Evolutionary conservation across 1,140 invertebrate genomes (phyloP), one percentile per base, ranked within the genome.

Genomic region (Radopholus similis): DNA sequence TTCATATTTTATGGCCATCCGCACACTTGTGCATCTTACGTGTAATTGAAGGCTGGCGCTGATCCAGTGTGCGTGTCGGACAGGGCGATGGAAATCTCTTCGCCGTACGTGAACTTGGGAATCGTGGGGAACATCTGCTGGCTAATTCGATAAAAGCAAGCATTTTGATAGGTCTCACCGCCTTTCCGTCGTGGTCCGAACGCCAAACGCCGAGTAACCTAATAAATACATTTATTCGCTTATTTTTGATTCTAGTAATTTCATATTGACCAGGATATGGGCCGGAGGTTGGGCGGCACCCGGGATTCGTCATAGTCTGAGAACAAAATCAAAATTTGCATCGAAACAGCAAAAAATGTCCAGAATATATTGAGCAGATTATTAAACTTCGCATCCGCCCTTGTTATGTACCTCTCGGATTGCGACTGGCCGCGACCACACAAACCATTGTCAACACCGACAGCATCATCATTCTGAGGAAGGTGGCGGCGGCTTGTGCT

Each of bases 81-180:
- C 42, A 81, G 58, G 15, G 65, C 68, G 40, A 81, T 66, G 58
- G 80, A 72, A 40, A 81, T 71, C 68, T 81, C 69, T 68, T 81
- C 79, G 34, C 79, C 79, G 42, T 75, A 81, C 28, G 78, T 81
- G 49, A 83, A 81, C 49, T 75, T 78, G 1, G 81, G 81, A 53
- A 81, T 81, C 21, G 79, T 83, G 4, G 77, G 77, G 56, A 80
- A 80, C 28, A 78, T 71, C 38, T 58, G 4, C 6, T 28, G 13
- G 21, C 49, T 1, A 35, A 64, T 58, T 58, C 30, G 5, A 0
- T 21, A 28, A 68, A 23, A 51, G 32, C 9, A 64, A 64, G 8
- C 18, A n/a, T 15, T 37, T 4, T 35, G 11, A 18, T n/a, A 66
- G 18, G 9, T 30, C n/a, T 30, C n/a, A 64, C 66, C 18, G 53